Evolutionary conservation across 2,113 vertebrate genomes (phyloP).

Genomic region (Ifrita kowaldi): DNA sequence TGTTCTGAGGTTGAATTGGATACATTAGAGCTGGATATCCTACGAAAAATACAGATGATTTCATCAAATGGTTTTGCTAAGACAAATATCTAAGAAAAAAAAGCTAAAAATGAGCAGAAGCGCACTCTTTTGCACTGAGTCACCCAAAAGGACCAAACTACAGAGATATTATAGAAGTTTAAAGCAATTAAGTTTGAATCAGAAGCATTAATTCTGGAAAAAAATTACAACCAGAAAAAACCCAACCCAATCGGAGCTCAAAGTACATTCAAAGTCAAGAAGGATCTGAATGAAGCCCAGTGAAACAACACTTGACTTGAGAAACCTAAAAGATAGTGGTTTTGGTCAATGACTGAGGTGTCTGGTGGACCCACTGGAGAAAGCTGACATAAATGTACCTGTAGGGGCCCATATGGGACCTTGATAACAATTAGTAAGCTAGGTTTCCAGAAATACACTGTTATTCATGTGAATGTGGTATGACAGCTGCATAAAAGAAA

Average conservation of each 20-base stretch:
- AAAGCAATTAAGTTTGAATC: background rate
- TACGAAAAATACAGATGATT: background rate
- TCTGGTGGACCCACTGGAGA: background rate
- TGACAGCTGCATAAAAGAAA: background rate
- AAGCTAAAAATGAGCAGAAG: background rate
- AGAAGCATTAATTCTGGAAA: background rate
- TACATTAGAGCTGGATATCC: background rate
- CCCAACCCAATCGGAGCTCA: fast-evolving
- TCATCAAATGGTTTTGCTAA: background rate
- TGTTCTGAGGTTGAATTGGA: background rate
- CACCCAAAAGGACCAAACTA: background rate
- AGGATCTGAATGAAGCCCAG: background rate
- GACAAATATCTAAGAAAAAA: background rate
- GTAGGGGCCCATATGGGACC: background rate
- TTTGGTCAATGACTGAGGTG: background rate
- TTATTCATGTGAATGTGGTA: background rate
- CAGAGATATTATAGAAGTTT: background rate
- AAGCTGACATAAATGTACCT: background rate
- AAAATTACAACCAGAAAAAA: background rate
- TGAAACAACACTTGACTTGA: background rate
- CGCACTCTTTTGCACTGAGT: background rate
- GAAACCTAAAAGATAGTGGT: background rate
- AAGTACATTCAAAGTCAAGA: background rate
- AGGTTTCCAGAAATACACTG: background rate
- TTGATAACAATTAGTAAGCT: background rate